phyloP scores from a whole-genome alignment of 2,797 vertebrate species.

The Enoplosus armatus region DNA sequence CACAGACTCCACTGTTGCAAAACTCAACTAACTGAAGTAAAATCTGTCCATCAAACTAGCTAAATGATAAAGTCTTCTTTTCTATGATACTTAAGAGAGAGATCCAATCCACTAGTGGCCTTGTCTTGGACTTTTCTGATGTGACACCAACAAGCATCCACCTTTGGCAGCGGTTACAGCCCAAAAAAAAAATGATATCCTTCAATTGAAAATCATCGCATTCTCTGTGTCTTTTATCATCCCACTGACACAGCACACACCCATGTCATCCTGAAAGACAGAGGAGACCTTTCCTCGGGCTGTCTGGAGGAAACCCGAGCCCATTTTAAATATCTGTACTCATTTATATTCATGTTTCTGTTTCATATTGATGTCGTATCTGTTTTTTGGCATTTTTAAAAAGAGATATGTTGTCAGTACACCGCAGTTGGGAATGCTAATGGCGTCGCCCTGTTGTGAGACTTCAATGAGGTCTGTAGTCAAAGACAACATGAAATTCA shows the following conservation, averaged over 20 bases:
- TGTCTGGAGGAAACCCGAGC: not conserved
- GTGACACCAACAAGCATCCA: too few species aligned
- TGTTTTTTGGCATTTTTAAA: not conserved
- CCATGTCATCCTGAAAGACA: not conserved
- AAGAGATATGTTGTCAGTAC: not conserved
- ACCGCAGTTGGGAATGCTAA: not conserved
- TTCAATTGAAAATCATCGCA: not conserved
- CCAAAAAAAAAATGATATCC: not conserved
- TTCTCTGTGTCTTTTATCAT: not conserved
- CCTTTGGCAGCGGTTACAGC: too few species aligned
- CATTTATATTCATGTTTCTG: not conserved
- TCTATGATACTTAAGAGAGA: too few species aligned
- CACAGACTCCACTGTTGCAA: too few species aligned
- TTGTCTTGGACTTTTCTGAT: too few species aligned
- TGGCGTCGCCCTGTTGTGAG: not conserved
- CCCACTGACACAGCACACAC: not conserved
- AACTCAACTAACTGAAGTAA: too few species aligned
- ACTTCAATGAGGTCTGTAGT: not conserved
- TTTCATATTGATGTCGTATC: not conserved
- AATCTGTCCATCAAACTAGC: too few species aligned
- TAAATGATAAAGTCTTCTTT: too few species aligned
- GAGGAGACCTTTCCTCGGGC: not conserved
- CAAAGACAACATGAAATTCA: constrained; percentile 9
- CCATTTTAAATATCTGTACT: not conserved
- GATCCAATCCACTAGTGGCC: too few species aligned